Conservation (phyloP, 2,113 vertebrate genomes). For the Sylvicapra grimmia region DNA sequence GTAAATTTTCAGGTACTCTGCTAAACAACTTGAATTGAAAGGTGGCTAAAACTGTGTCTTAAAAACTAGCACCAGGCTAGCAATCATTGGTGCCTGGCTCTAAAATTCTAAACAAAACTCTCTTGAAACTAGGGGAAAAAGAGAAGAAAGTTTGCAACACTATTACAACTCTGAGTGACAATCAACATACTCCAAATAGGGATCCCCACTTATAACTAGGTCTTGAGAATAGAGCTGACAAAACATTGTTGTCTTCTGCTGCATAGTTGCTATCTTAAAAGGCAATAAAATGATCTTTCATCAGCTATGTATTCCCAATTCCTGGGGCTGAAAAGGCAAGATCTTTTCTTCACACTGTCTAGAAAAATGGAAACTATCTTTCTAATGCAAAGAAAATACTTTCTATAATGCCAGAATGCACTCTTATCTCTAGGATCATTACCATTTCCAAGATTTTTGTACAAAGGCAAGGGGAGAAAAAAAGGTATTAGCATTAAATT, state of each 20-base stretch:
- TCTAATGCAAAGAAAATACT: not conserved
- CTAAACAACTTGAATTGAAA: not conserved
- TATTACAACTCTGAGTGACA: not conserved
- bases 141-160: not conserved
- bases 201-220: not conserved
- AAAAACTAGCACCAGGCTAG: not conserved
- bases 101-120: not conserved
- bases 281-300: not conserved
- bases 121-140: not conserved
- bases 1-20: not conserved
- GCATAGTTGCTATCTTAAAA: not conserved
- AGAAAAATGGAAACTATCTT: not conserved
- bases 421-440: not conserved
- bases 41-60: not conserved
- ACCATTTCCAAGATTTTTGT: not conserved
- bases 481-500: not conserved
- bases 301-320: not conserved
- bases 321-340: not conserved
- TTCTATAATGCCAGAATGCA: not conserved
- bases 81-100: not conserved
- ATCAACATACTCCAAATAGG: not conserved
- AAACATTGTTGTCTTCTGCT: not conserved
- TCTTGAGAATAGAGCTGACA: not conserved
- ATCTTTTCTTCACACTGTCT: not conserved
- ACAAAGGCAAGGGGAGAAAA: not conserved